Evolutionary conservation across 37 sponge, comb jelly and placozoan species (phyloP), one percentile per base, ranked within the genome.

Genomic region (Aplysina aerophoba): DNA sequence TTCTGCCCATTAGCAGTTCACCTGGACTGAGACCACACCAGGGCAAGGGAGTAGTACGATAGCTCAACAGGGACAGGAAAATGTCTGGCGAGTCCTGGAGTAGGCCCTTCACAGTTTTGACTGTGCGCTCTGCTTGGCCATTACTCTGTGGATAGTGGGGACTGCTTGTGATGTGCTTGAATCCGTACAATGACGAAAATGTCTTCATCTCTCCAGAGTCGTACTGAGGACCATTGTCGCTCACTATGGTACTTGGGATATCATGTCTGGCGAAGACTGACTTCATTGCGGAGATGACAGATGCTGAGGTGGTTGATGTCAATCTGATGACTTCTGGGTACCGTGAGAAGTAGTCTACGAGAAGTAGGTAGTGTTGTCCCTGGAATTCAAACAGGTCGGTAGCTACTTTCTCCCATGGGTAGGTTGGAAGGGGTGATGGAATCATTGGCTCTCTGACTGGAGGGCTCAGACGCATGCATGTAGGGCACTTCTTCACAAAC

Each of bases 201-300:
- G 15, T 19, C 16, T 21, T 33, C 27, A 88, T 82, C 30, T 22
- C 62, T 40, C 33, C 77, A n/a, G 92, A 34, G 6, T 75, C 28
- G 57, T 64, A 92, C 53, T 92, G 92, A 1, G 92, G 89, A 20
- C 89, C 89, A 81, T 92, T 92, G 71, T 91, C 89, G 22, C 78
- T 62, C 28, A 91, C 28, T 15, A 91, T 37, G 1, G 62, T 81
- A 19, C 64, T 61, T 5, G 84, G 93, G 8, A 92, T 82, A 1
- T 89, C 93, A 86, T 92, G 84, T 61, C 89, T 25, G 22, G 89
- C 59, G 55, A 91, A 91, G 8, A 91, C 63, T 22, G 56, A 14
- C 33, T 88, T 85, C 87, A 74, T 0, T 30, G 71, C 54, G 2
- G 39, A 20, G 33, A 83, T 65, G 0, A 69, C 35, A 35, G 44